These are phyloP conservation scores for Euwallacea fornicatus DNA, from an alignment of 1,140 invertebrate genomes.

Conservation along the genomic window DNA sequence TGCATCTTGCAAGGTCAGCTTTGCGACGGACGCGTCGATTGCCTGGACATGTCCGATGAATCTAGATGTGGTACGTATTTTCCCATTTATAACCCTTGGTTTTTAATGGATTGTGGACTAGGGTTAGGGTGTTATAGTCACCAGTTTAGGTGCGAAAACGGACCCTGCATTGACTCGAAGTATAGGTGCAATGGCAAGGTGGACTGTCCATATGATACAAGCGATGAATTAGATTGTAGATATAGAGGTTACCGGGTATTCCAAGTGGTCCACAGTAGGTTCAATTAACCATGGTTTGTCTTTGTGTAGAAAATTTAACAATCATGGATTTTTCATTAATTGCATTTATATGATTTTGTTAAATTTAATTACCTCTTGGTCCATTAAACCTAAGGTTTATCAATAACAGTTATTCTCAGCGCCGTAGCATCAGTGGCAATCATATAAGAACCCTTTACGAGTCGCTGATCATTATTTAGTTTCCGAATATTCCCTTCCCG, in stretches of 20 bases:
- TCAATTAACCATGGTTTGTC: background rate
- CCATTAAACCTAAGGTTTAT: too few relatives aligned
- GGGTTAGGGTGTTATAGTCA: background rate
- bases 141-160: conserved; percentile 61
- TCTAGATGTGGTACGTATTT: conserved; percentile 61
- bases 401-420: too few relatives aligned
- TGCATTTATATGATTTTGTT: too few relatives aligned
- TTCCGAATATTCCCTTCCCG: too few relatives aligned
- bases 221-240: conserved; percentile 62
- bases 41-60: conserved; percentile 75
- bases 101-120: background rate
- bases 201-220: conserved; percentile 70
- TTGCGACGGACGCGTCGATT: conserved; percentile 70
- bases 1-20: conserved; percentile 58
- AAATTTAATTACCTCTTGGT: too few relatives aligned
- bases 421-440: too few relatives aligned
- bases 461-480: too few relatives aligned
- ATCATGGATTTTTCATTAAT: background rate
- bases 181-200: conserved; percentile 68
- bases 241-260: too few relatives aligned
- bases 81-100: background rate
- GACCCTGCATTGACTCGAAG: conserved; percentile 62
- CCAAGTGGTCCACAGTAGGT: background rate
- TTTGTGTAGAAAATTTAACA: conserved; percentile 6
- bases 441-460: too few relatives aligned